phyloP scores from a whole-genome alignment of 2,888 invertebrate genomes.

The Euzetes globulus region DNA sequence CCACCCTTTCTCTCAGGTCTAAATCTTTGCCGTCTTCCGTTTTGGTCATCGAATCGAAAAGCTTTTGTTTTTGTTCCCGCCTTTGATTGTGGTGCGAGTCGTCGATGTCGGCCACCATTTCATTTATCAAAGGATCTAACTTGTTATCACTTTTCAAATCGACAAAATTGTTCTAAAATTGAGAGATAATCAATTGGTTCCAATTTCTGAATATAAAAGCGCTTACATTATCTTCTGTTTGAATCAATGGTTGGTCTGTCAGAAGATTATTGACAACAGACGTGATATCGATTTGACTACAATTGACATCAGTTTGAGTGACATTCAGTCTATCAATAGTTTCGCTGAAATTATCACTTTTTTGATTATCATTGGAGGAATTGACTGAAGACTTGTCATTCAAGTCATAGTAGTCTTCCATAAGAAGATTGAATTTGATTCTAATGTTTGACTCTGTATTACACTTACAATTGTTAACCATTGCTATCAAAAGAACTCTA shows the following conservation, averaged over 20 bases:
- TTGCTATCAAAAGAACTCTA: constrained; percentile 21
- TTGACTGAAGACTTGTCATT: background rate
- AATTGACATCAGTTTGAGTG: background rate
- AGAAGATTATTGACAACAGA: background rate
- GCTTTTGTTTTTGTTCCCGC: background rate
- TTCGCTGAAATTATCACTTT: background rate
- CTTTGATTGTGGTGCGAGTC: background rate
- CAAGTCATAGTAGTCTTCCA: constrained; percentile 15
- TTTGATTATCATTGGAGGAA: background rate
- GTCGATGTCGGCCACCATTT: background rate
- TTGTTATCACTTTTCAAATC: background rate
- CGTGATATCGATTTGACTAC: background rate
- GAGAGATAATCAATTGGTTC: background rate
- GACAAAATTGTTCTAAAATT: background rate
- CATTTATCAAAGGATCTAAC: background rate
- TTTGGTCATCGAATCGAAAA: background rate
- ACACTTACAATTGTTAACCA: constrained; percentile 24
- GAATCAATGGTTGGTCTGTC: background rate
- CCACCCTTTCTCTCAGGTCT: background rate
- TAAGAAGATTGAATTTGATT: constrained; percentile 18
- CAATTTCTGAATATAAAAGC: background rate
- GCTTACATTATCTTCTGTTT: constrained; percentile 10
- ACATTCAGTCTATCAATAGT: background rate
- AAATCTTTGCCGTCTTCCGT: background rate
- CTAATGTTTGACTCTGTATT: constrained; percentile 12